Percentiles rank a stretch among this genome's conserved stretches.
Evolutionary conservation across 1,140 invertebrate species (phyloP).

Genomic region (Mya arenaria): DNA sequence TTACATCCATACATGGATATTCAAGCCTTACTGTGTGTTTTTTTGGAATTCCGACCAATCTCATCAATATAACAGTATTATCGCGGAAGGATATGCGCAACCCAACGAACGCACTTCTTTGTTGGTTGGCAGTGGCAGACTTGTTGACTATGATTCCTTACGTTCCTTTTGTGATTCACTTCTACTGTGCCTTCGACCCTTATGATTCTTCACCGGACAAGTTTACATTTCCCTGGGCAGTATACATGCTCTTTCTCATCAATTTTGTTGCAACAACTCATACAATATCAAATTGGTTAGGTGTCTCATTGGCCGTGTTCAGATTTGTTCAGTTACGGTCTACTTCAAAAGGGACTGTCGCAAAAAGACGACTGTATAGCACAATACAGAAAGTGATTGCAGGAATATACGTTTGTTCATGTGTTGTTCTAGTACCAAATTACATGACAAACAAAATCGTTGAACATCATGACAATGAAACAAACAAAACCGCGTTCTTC

Average conservation of each 20-base stretch:
- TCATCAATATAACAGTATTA: constrained; percentile 93
- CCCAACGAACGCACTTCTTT: constrained; percentile 92
- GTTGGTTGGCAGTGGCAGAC: constrained; percentile 91
- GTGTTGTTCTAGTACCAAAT: constrained; percentile 89
- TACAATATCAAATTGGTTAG: constrained; percentile 96
- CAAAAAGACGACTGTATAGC: constrained; percentile 83
- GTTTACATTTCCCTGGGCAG: constrained; percentile 70
- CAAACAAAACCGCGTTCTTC: constrained; percentile 62
- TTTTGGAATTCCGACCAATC: constrained; percentile 93
- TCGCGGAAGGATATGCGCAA: constrained; percentile 91
- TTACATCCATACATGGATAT: constrained; percentile 86
- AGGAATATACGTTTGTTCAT: constrained; percentile 87
- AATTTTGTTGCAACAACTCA: constrained; percentile 91
- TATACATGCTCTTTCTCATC: constrained; percentile 74
- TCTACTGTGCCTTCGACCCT: constrained; percentile 74
- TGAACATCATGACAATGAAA: neutral
- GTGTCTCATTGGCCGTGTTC: constrained; percentile 91
- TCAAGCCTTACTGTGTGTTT: constrained; percentile 89
- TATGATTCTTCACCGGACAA: constrained; percentile 64
- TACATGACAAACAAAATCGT: constrained; percentile 83
- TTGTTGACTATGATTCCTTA: constrained; percentile 94
- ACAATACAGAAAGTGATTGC: constrained; percentile 88
- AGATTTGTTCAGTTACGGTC: constrained; percentile 87
- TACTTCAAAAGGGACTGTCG: constrained; percentile 89
- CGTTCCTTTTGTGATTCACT: constrained; percentile 90